Base-by-base conservation (phyloP, 2,113 vertebrate species). In the Tympanuchus pallidicinctus region DNA sequence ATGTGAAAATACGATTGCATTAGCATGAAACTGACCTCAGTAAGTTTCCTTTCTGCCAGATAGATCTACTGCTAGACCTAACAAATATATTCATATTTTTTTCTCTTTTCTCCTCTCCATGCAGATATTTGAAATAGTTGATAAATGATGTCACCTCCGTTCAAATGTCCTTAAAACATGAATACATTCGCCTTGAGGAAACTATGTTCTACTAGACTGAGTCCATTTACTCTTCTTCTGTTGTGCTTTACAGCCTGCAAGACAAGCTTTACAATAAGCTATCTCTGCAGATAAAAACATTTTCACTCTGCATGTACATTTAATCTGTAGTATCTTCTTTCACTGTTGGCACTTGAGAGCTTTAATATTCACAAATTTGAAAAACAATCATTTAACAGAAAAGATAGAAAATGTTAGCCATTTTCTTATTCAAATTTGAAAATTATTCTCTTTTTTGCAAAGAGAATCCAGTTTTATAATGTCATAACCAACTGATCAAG, bases 111-210 rank as follows among this genome's bases (percentile, higher is more conserved):
- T 11, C 8, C 14, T 67, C 60, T 50, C 28, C 30, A 5, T 64
- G 20, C 48, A 84, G 67, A 80, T 72, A 70, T 87, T 60, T 61
- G 83, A 91, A 93, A 76, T 32, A 88, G n/a, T 21, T 82, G 50
- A 52, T 82, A 73, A 90, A 79, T 45, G 16, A 89, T 92, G 71
- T 27, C 74, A 75, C n/a, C 71, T 74, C 50, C 90, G 78, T 81
- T 87, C 83, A 94, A 89, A 80, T 20, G 47, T 92, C 86, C 88
- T 88, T 66, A 64, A 75, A 92, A 95, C 81, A 95, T 78, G 52
- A 69, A 93, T 74, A 16, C 3, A 36, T 92, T 90, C 86, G 80
- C 78, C 93, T 92, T 57, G 43, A 94, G 67, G 64, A 95, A 94
- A 71, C 71, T 32, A 65, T 72, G 48, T 88, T 86, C 71, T 90